Percentiles rank a stretch among this genome's conserved stretches.
Conservation (phyloP, 2,888 invertebrate genomes). For the Unio delphinus region DNA sequence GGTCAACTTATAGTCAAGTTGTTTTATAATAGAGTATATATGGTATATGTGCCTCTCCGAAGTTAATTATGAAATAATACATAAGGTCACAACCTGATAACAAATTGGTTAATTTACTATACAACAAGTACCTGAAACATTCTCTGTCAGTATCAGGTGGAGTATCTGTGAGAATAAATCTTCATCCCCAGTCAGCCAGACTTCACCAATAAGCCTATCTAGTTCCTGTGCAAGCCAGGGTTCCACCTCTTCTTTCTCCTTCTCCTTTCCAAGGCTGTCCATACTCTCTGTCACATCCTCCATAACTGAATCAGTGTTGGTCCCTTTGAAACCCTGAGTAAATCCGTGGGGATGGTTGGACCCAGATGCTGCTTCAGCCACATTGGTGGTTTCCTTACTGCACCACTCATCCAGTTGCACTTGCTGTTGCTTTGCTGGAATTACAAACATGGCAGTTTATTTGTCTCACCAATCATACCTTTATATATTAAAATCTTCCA, state of each 20-base stretch:
- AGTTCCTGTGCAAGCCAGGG: constrained; percentile 77
- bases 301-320: not conserved
- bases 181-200: constrained; percentile 76
- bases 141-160: constrained; percentile 85
- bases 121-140: constrained; percentile 76
- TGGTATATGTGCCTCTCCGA: too few species aligned
- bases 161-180: constrained; percentile 83
- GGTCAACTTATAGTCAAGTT: too few species aligned
- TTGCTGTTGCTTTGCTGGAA: constrained; percentile 54
- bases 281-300: not conserved
- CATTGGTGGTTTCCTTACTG: constrained; percentile 16
- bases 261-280: constrained; percentile 24
- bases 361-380: not conserved
- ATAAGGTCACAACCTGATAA: not conserved
- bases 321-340: not conserved
- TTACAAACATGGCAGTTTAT: constrained; percentile 1
- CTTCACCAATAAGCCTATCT: constrained; percentile 80
- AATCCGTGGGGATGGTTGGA: not conserved
- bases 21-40: too few species aligned
- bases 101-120: not conserved
- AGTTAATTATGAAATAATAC: not conserved
- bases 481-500: too few species aligned
- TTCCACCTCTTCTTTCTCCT: constrained; percentile 74
- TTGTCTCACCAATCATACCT: too few species aligned
- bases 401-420: constrained; percentile 66